These are phyloP conservation scores for Cyanoramphus novaezelandiae DNA, from an alignment of 2,113 vertebrate genomes.

Conservation along the genomic window DNA sequence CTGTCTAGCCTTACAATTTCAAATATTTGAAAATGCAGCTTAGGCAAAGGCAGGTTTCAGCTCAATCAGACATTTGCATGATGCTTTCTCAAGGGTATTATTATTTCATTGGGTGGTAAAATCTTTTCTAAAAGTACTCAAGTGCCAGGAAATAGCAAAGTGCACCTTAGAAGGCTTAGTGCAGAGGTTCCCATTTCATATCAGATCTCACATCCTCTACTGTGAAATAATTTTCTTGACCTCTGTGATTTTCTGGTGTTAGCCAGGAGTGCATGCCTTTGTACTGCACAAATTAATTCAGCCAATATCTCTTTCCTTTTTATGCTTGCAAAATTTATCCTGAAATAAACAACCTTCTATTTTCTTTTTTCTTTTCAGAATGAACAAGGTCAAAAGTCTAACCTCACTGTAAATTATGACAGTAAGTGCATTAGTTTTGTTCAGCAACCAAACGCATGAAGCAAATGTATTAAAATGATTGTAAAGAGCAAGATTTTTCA, in stretches of 20 bases:
- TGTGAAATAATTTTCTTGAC: background rate
- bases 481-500: background rate
- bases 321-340: background rate
- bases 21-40: background rate
- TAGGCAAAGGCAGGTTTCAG: background rate
- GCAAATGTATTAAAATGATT: background rate
- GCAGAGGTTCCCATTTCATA: background rate
- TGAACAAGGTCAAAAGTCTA: background rate
- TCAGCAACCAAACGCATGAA: background rate
- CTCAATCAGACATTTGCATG: background rate
- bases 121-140: background rate
- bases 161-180: background rate
- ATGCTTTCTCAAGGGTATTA: background rate
- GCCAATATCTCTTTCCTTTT: background rate
- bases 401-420: background rate
- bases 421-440: background rate
- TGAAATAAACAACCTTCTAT: background rate
- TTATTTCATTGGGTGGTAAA: background rate
- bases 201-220: background rate
- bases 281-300: background rate
- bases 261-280: background rate
- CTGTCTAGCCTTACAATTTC: background rate
- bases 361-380: background rate
- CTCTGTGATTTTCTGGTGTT: background rate
- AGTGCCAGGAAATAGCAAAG: background rate